Evolutionary conservation across 2,797 vertebrate genomes (phyloP), one percentile per base, ranked within the genome.

Genomic region (Trichosurus vulpecula): DNA sequence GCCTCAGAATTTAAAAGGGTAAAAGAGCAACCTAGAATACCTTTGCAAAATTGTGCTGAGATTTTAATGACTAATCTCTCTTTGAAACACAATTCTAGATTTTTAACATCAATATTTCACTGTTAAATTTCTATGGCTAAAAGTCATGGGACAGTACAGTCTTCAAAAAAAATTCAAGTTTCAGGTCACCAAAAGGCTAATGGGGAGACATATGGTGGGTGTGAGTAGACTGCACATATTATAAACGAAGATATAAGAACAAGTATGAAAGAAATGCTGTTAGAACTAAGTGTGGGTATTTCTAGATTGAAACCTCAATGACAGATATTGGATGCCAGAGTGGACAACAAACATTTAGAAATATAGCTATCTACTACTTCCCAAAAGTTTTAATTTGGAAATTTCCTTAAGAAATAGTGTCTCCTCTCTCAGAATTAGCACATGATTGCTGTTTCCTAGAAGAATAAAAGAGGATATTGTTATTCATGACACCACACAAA

Each of bases 261-360:
- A 93, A 95, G 94, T 97, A 98, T 98, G 98, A 98, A 98, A 92
- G 95, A 97, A 97, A 96, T 97, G 94, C 96, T 98, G 96, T 97
- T 94, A 96, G 98, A 95, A 98, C 66, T 94, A 92, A 97, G 94
- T 94, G n/a, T 95, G 96, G 93, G 92, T 98, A 96, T 97, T 98
- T 98, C 94, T 97, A 93, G 92, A 98, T 98, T 98, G 95, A 98
- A 97, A 97, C 97, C 94, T 94, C 95, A 98, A 57, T 95, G 22
- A 93, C 30, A 90, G 93, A 96, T 35, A 31, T 96, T 92, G 96
- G 54, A 93, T 97, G 92, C 56, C 95, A 95, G 93, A 96, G 13
- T 4, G 22, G 52, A 29, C 93, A 97, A 93, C 41, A 93, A 91
- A 91, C 41, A 97, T 95, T 0, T 0, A 57, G 92, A 91, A 94